These are phyloP conservation scores for Eciton burchellii DNA, from an alignment of 1,140 invertebrate genomes.

Conservation along the genomic window DNA sequence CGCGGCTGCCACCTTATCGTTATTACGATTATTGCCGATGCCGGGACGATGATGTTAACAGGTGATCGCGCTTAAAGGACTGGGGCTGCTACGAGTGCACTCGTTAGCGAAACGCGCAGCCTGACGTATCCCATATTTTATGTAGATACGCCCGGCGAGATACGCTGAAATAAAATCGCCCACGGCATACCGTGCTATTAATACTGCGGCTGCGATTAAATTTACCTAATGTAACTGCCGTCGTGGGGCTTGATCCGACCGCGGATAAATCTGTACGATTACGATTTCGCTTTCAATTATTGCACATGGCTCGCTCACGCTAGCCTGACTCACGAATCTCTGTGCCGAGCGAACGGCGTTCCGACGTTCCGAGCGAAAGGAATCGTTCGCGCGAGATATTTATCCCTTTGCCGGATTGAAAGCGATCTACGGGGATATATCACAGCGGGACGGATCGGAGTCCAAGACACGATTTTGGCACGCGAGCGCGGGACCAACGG, in stretches of 20 bases:
- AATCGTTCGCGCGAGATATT: too few relatives aligned
- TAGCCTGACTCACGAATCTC: too few relatives aligned
- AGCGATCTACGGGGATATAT: too few relatives aligned
- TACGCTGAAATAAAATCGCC: background rate
- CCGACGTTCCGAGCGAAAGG: too few relatives aligned
- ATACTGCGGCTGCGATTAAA: background rate
- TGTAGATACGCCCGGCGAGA: background rate
- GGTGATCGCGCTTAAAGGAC: conserved; percentile 33
- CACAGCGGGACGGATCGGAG: too few relatives aligned
- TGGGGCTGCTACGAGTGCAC: conserved; percentile 3
- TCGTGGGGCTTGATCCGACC: background rate
- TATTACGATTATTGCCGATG: conserved; percentile 39
- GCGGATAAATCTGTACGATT: background rate
- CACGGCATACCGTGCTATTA: background rate
- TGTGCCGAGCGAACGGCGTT: too few relatives aligned
- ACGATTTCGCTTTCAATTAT: background rate
- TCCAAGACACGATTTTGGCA: conserved; percentile 1
- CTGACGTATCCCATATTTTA: conserved; percentile 26
- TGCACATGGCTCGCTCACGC: too few relatives aligned
- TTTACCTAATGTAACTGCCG: background rate
- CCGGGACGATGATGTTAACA: conserved; percentile 9
- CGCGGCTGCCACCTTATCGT: conserved; percentile 45
- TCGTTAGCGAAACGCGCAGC: conserved; percentile 8
- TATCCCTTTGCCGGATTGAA: too few relatives aligned
- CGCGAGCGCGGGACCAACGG: conserved; percentile 11